Evolutionary conservation across 2,888 invertebrate species (phyloP), one percentile per base, ranked within the genome.

Genomic region (Drosophila hawaiiensis): DNA sequence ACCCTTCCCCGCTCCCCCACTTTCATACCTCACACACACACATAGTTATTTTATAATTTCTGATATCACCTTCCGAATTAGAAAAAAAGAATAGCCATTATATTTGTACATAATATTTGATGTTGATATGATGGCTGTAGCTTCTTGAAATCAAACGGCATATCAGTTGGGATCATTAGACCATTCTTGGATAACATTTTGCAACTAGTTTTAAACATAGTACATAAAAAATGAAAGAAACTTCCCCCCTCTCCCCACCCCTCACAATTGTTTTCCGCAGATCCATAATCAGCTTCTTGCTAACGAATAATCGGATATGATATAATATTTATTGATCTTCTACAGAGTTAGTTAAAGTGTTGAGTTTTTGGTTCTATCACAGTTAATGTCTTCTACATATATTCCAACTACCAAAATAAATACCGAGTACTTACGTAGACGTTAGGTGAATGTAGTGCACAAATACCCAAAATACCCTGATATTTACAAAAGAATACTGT

Each of bases 91-190:
- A 16, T 56, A 47, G 53, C 22, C 52, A 37, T 56, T 60, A 63
- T 47, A 50, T 76, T 16, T 69, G 47, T 65, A 68, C 10, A 67
- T 54, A 68, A 61, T 55, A 25, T 43, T 54, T 59, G 75, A 78
- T 69, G 68, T 88, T 71, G 71, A 85, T 81, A 76, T 71, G 71
- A 85, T 81, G 81, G 81, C 78, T 85, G 76, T 89, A 85, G 84
- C 84, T 89, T 84, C 78, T 83, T 76, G 83, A 84, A 83, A 82
- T 89, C 84, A 73, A 73, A 84, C 79, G 71, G 89, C 84, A 84
- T 84, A 84, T 84, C 84, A 84, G 89, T 84, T 84, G 89, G 89
- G 87, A 84, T 89, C 89, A 83, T 89, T 83, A 62, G 53, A 37
- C 19, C 61, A 72, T 62, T 61, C 55, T 73, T 73, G 68, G 43